phyloP scores from a whole-genome alignment of 2,113 vertebrate species.

The Hyperopisus bebe region DNA sequence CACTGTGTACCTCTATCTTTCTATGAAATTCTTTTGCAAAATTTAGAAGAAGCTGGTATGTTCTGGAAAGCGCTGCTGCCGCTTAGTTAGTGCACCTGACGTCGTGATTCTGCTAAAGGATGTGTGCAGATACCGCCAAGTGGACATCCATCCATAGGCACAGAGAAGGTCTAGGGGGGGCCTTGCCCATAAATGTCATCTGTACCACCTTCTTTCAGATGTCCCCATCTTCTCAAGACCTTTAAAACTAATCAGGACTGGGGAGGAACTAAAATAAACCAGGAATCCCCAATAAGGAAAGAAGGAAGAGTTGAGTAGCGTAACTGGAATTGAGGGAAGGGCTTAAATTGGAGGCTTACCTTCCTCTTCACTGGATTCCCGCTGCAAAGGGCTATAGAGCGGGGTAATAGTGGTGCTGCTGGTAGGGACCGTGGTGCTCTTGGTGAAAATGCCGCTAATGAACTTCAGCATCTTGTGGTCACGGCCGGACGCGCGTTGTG shows the following conservation, averaged over 20 bases:
- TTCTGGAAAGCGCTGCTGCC: not conserved
- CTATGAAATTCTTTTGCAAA: not conserved
- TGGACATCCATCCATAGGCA: not conserved
- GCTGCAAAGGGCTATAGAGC: constrained; percentile 59
- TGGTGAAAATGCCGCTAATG: constrained; percentile 94
- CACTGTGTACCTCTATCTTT: not conserved
- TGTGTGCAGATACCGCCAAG: not conserved
- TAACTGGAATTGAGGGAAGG: not conserved
- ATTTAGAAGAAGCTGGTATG: not conserved
- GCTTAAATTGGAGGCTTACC: constrained; percentile 45
- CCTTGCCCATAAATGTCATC: not conserved
- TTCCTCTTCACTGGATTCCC: constrained; percentile 70
- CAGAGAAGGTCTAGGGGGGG: not conserved
- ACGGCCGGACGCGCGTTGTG: constrained; percentile 66
- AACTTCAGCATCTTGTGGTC: constrained; percentile 95
- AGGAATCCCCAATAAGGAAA: not conserved
- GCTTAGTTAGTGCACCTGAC: not conserved
- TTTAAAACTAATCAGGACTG: not conserved
- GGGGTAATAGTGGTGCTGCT: constrained; percentile 55
- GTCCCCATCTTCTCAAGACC: not conserved
- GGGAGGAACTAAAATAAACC: not conserved
- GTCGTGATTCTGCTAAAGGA: not conserved
- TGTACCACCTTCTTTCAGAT: not conserved
- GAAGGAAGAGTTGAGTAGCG: not conserved
- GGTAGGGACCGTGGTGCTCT: constrained; percentile 70